Evolutionary conservation across 2,797 vertebrate genomes (phyloP), one percentile per base, ranked within the genome.

Genomic region (Poecilia gillii): DNA sequence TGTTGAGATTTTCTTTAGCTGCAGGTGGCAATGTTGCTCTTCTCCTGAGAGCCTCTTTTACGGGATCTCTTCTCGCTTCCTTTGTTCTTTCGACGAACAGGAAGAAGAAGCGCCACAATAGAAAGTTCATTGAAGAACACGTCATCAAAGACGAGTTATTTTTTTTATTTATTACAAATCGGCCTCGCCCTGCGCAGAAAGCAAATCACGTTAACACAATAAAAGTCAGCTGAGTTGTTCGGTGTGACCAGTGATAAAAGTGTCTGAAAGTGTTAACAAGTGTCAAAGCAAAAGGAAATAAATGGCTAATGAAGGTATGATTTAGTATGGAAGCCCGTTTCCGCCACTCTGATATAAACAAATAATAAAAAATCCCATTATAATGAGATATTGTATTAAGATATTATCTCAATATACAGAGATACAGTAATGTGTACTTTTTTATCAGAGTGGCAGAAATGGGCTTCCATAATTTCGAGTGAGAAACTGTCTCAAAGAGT

Each of bases 11-110:
- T 49, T 14, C 76, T 1, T 36, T 0, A 75, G 41, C 92, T 85
- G 87, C 86, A 93, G 93, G 85, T 84, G 93, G 88, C 92, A 85
- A 45, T 90, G 85, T 92, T 92, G 90, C 81, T 87, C 90, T 76
- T 74, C 33, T 31, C 66, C 66, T 43, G 23, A 74, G 6, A 64
- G 9, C 75, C 3, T 66, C 51, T 33, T 16, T 72, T 71, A 23
- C 43, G 0, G 41, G 25, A 45, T 28, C 18, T 28, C 78, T 43
- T 73, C 6, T 55, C n/a, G 3, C n/a, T 66, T 77, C 72, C 88
- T 88, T 90, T 91, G 82, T 87, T 88, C 82, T 87, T 77, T 4
- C 46, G 77, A 79, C 74, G 45, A 88, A 87, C 76, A 33, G 33
- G n/a, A 68, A 13, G 25, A 39, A 55, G 28, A 43, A 82, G 84